phyloP scores from a whole-genome alignment of 1,140 invertebrate genomes.

The Drosophila grimshawi region DNA sequence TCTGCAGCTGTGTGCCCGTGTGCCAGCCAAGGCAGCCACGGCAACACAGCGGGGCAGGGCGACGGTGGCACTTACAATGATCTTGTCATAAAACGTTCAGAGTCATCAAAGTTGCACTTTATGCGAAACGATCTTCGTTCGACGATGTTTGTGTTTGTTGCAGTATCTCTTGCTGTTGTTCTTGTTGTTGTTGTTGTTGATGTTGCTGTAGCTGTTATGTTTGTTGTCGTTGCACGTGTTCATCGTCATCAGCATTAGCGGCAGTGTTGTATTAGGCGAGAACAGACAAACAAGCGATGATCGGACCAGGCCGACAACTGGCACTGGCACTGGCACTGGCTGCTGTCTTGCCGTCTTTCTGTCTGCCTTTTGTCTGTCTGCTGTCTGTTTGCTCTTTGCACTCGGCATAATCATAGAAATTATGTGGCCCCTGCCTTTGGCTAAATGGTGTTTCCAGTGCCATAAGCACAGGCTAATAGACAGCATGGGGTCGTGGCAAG shows the following conservation, averaged over 20 bases:
- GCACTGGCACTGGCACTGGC: not conserved
- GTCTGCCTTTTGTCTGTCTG: not conserved
- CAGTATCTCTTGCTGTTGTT: slow-evolving; percentile 19
- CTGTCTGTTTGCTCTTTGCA: slow-evolving; percentile 57
- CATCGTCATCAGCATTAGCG: slow-evolving; percentile 78
- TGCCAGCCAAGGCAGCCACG: not conserved
- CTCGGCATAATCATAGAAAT: slow-evolving; percentile 72
- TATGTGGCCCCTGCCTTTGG: slow-evolving; percentile 40
- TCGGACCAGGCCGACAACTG: not conserved
- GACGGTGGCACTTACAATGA: slow-evolving; percentile 53
- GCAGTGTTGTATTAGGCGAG: slow-evolving; percentile 78
- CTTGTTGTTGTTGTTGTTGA: slow-evolving; percentile 38
- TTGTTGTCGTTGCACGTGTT: slow-evolving; percentile 64
- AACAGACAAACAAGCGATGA: slow-evolving; percentile 49
- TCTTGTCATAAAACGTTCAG: slow-evolving; percentile 81
- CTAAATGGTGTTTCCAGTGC: slow-evolving; percentile 71
- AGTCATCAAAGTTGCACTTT: slow-evolving; percentile 82
- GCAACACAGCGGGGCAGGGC: not conserved
- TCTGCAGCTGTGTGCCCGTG: not conserved
- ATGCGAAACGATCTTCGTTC: slow-evolving; percentile 69
- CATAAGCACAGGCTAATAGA: slow-evolving; percentile 69
- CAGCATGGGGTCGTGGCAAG: slow-evolving; percentile 62
- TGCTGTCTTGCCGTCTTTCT: not conserved
- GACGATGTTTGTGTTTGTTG: slow-evolving; percentile 17
- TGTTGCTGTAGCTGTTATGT: slow-evolving; percentile 14